Evolutionary conservation across 2,797 vertebrate species (phyloP).

Genomic region (Xiphorhynchus erythropygius): DNA sequence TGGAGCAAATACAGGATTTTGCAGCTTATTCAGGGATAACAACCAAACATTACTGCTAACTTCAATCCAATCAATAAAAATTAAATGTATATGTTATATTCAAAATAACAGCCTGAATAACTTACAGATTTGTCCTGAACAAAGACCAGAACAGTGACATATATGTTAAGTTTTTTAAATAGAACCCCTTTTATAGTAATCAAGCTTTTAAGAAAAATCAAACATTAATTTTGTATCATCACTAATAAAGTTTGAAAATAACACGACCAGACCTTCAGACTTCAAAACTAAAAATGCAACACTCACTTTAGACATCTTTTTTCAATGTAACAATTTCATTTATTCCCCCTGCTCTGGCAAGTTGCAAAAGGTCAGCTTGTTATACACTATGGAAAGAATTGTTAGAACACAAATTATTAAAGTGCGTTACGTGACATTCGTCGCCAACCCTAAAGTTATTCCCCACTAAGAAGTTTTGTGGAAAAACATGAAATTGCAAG

Average conservation of each 20-base stretch:
- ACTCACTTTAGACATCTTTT: not conserved
- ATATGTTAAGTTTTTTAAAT: not conserved
- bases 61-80: not conserved
- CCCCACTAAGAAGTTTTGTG: not conserved
- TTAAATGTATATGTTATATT: not conserved
- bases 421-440: not conserved
- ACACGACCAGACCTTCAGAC: not conserved
- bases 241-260: not conserved
- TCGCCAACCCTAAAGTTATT: not conserved
- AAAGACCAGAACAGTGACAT: not conserved
- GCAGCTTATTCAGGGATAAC: not conserved
- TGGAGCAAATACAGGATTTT: not conserved
- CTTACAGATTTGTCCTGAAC: not conserved
- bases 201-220: not conserved
- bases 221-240: not conserved
- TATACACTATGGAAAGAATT: not conserved
- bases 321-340: not conserved
- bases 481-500: not conserved
- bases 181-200: not conserved
- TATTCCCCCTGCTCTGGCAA: not conserved
- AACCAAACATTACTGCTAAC: not conserved
- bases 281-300: not conserved
- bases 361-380: conserved; percentile 13
- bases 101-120: not conserved
- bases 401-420: not conserved